Evolutionary conservation across 2,888 invertebrate species (phyloP).

Genomic region (Ariolimax columbianus): DNA sequence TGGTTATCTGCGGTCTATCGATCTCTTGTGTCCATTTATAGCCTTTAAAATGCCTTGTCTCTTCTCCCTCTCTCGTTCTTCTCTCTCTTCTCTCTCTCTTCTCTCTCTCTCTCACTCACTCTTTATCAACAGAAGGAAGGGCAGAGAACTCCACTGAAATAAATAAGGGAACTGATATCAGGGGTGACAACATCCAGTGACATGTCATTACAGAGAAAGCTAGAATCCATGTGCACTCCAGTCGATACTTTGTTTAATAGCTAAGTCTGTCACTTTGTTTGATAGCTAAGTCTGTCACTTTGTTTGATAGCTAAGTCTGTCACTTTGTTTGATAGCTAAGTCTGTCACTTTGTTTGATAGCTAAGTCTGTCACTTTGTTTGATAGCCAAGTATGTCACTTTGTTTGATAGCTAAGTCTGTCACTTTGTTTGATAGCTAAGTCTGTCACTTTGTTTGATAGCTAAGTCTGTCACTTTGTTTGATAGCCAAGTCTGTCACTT

Average conservation of each 20-base stretch:
- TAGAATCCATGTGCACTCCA: too few relatives aligned
- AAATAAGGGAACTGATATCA: background rate
- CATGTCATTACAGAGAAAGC: background rate
- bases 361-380: constrained; percentile 42
- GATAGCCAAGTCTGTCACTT: too few relatives aligned
- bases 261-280: too few relatives aligned
- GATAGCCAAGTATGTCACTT: too few relatives aligned
- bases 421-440: constrained; percentile 53
- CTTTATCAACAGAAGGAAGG: background rate
- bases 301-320: background rate
- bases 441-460: background rate
- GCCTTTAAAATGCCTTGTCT: background rate
- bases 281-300: too few relatives aligned
- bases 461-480: constrained; percentile 42
- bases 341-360: background rate
- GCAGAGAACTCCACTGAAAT: too few relatives aligned
- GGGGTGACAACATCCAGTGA: background rate
- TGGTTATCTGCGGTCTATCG: background rate
- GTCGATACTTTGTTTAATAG: too few relatives aligned
- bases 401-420: background rate
- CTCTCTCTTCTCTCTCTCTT: too few relatives aligned
- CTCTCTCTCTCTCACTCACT: background rate
- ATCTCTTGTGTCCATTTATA: background rate
- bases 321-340: constrained; percentile 53
- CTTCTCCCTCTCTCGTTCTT: too few relatives aligned